A percentile compares a stretch with the other conserved stretches of the same genome.
phyloP scores from a whole-genome alignment of 2,797 vertebrate genomes.

The Urophycis tenuis region DNA sequence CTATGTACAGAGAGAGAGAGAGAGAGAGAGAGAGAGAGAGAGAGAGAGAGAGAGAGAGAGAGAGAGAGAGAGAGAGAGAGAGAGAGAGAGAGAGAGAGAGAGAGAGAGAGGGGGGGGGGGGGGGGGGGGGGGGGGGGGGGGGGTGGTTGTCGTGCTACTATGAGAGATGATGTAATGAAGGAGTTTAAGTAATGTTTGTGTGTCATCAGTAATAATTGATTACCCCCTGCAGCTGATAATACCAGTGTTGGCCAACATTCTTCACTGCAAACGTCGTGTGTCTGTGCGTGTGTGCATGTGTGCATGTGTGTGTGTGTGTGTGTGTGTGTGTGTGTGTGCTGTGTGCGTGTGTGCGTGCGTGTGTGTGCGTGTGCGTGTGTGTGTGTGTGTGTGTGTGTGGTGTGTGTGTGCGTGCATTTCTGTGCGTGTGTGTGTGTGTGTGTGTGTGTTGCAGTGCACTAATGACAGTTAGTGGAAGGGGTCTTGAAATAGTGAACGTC shows the following conservation, averaged over 20 bases:
- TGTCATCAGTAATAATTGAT: conserved; percentile 56
- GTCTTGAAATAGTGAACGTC: conserved; percentile 65
- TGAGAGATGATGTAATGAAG: conserved; percentile 38
- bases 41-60: background rate
- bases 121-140: background rate
- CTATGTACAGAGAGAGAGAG: conserved; percentile 2
- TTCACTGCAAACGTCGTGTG: conserved; percentile 48
- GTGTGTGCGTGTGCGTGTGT: too few relatives aligned
- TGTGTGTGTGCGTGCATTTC: too few relatives aligned
- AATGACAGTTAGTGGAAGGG: conserved; percentile 5
- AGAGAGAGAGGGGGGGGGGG: background rate
- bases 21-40: background rate
- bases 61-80: conserved; percentile 6
- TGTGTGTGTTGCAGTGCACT: background rate
- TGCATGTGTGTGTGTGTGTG: too few relatives aligned
- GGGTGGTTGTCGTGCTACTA: background rate
- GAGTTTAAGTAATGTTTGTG: conserved; percentile 45
- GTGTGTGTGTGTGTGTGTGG: too few relatives aligned
- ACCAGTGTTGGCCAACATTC: conserved; percentile 55
- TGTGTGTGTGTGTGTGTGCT: too few relatives aligned
- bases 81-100: background rate
- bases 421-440: too few relatives aligned
- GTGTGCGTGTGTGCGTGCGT: too few relatives aligned
- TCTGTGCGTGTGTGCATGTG: background rate
- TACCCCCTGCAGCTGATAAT: conserved; percentile 62